Base-by-base conservation (phyloP, 2,888 invertebrate species). In the Empis stercorea region DNA sequence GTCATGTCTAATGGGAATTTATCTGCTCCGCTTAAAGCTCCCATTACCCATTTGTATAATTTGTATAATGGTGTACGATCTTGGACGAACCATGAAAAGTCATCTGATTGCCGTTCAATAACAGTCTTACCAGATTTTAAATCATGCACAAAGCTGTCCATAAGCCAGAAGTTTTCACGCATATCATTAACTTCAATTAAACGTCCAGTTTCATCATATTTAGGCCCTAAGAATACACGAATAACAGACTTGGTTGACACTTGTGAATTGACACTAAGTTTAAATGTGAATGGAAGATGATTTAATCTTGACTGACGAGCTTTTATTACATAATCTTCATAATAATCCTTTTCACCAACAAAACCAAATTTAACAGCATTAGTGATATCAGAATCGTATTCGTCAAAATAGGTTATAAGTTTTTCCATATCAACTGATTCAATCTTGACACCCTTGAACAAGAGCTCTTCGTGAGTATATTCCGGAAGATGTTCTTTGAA, bases 181-280 rank as follows among this genome's bases (percentile, higher is more conserved):
- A 79, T 79, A 2, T 62, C 59, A 58, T 77, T 76, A 57, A 81
- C 70, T 54, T 78, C 74, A 6, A 63, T 56, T 23, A 73, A 60
- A 38, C 73, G 73, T 42, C 75, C 75, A 36, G 74, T 59, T 48
- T 76, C 63, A 58, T 83, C 79, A 57, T 74, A 73, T 61, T 83
- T 81, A 1, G 84, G 84, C 60, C 81, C 84, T 52, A 84, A 67
- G 73, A 78, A 84, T 1, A 84, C 68, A 55, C 80, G 78, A 4
- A 84, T 76, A 4, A 81, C 71, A 45, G 75, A 76, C 52, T 76
- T 73, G 20, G 71, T 72, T 13, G 70, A 63, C 57, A 79, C 76
- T 59, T 79, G 75, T 16, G 80, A 76, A 42, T 65, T 58, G 3
- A 81, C 66, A 44, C 75, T 75, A 41, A 81, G 46, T 27, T 73